Evolutionary conservation across 2,113 vertebrate genomes (phyloP).

Genomic region (Nyctereutes procyonoides): DNA sequence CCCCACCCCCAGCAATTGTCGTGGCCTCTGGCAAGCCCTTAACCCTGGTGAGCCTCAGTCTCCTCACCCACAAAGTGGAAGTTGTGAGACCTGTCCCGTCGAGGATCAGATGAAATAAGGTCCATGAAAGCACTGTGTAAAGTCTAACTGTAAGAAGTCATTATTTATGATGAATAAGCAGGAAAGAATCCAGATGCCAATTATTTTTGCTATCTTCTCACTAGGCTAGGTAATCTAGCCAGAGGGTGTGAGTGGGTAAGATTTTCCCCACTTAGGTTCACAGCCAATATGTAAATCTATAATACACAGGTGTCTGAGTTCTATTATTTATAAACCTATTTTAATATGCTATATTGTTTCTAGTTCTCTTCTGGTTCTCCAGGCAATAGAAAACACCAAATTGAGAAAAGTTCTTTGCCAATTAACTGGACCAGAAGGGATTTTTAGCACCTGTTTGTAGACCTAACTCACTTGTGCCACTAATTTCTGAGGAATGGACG

Average conservation of each 20-base stretch:
- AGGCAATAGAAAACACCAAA: slow-evolving; percentile 48
- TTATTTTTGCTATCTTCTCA: slow-evolving; percentile 65
- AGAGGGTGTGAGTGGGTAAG: slow-evolving; percentile 60
- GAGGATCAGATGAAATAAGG: background rate
- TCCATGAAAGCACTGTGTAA: background rate
- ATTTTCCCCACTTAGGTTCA: background rate
- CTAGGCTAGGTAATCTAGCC: slow-evolving; percentile 61
- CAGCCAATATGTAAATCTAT: slow-evolving; percentile 62
- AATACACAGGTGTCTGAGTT: slow-evolving; percentile 66
- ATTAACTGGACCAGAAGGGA: slow-evolving; percentile 34
- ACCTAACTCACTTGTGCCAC: background rate
- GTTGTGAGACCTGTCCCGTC: background rate
- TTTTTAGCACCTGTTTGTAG: slow-evolving; percentile 50
- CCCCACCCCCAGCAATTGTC: background rate
- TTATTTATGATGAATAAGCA: slow-evolving; percentile 60
- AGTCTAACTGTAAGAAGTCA: background rate
- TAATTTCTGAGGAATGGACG: slow-evolving; percentile 35
- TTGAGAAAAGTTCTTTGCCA: slow-evolving; percentile 45
- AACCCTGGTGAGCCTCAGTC: background rate
- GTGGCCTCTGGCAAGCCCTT: background rate
- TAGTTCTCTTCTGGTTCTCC: slow-evolving; percentile 42
- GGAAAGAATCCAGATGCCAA: slow-evolving; percentile 61
- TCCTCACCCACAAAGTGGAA: background rate
- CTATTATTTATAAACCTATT: slow-evolving; percentile 74
- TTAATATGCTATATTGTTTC: slow-evolving; percentile 65